Conservation (phyloP, 1,140 invertebrate species). For the Cyphomyrmex costatus region DNA sequence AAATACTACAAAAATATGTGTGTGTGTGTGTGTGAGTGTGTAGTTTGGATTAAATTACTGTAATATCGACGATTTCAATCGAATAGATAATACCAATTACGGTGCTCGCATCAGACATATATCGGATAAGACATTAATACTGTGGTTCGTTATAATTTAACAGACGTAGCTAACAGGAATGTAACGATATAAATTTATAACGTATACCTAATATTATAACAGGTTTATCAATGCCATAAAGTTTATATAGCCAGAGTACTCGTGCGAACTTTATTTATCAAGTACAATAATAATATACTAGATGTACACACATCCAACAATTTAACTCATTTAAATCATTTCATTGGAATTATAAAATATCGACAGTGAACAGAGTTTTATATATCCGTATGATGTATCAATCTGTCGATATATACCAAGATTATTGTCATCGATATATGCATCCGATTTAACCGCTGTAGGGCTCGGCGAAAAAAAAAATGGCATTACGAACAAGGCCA, state of each 20-base stretch:
- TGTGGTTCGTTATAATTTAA: not conserved
- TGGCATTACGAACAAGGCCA: conserved; percentile 28
- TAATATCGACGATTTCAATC: not conserved
- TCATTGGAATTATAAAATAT: not conserved
- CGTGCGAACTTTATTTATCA: not conserved
- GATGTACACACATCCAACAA: not conserved
- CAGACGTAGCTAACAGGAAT: not conserved
- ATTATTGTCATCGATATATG: conserved; percentile 57
- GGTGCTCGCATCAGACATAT: not conserved
- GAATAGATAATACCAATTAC: not conserved
- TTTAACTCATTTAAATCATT: not conserved
- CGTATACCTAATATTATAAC: conserved; percentile 1
- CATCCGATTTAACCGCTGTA: conserved; percentile 8
- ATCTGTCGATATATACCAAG: conserved; percentile 28
- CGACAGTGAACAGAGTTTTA: too few relatives aligned
- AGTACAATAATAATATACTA: not conserved
- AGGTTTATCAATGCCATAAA: not conserved
- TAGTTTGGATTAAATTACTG: not conserved
- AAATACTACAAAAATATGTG: not conserved
- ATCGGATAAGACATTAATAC: conserved; percentile 7
- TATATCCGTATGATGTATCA: conserved; percentile 14
- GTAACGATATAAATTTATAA: not conserved
- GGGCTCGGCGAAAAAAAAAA: conserved; percentile 30
- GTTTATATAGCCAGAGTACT: not conserved
- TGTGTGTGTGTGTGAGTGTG: too few relatives aligned